Percentiles rank a stretch among this genome's conserved stretches.
Evolutionary conservation across 2,888 invertebrate species (phyloP).

Genomic region (Heliconius charithonia): DNA sequence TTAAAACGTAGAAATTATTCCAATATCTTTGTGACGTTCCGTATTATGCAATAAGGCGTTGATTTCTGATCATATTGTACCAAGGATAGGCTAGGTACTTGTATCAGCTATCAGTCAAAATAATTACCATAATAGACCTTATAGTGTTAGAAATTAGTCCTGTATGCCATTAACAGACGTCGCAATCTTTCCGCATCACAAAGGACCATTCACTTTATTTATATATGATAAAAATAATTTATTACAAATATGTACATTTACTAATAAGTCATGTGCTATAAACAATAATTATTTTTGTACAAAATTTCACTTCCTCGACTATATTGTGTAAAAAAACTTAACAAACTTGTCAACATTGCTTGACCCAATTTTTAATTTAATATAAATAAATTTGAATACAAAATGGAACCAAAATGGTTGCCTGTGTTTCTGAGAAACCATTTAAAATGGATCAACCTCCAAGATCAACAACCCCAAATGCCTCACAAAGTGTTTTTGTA

Average conservation of each 20-base stretch:
- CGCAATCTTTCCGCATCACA: slow-evolving; percentile 67
- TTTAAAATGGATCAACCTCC: slow-evolving; percentile 11
- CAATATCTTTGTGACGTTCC: slow-evolving; percentile 66
- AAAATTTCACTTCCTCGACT: neutral
- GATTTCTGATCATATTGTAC: slow-evolving; percentile 47
- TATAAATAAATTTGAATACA: neutral
- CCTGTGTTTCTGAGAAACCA: slow-evolving; percentile 3
- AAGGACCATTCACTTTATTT: slow-evolving; percentile 63
- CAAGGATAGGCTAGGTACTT: slow-evolving; percentile 45
- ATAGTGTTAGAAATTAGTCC: slow-evolving; percentile 72
- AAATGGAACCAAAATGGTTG: neutral
- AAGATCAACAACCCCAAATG: slow-evolving; percentile 16
- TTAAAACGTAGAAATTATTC: slow-evolving; percentile 69
- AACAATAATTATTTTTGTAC: neutral
- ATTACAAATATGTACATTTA: neutral
- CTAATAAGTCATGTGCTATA: neutral
- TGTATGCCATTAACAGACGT: slow-evolving; percentile 45
- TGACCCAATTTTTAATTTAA: slow-evolving; percentile 5
- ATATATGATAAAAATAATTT: slow-evolving; percentile 44
- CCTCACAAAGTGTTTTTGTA: slow-evolving; percentile 4
- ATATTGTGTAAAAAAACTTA: neutral
- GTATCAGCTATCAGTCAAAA: slow-evolving; percentile 48
- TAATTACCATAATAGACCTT: slow-evolving; percentile 83
- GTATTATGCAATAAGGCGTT: slow-evolving; percentile 51
- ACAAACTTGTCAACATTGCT: neutral